Percentiles rank a stretch among this genome's conserved stretches.
Evolutionary conservation across 53 echinoderm and acorn worm genomes (phyloP).

Genomic region (Echinarachnius parma): DNA sequence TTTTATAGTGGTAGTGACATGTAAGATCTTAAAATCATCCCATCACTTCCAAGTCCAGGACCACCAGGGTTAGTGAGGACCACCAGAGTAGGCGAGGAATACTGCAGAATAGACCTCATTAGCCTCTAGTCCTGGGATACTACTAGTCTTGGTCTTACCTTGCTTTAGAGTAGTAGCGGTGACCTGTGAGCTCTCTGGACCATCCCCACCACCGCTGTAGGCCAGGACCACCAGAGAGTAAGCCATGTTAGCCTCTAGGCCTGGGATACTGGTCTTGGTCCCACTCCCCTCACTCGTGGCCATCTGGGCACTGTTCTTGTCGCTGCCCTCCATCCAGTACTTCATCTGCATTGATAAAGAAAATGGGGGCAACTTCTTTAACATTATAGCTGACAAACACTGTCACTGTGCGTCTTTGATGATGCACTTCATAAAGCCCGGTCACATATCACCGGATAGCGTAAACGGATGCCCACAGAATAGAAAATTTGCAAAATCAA

Average conservation of each 20-base stretch:
- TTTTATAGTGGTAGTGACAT: too few relatives aligned
- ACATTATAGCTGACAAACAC: background rate
- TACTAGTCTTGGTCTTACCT: too few relatives aligned
- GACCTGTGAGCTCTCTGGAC: constrained; percentile 52
- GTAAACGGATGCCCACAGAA: too few relatives aligned
- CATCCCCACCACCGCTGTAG: constrained; percentile 74
- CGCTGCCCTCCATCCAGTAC: constrained; percentile 60
- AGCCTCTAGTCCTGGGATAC: constrained; percentile 40
- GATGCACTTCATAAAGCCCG: too few relatives aligned
- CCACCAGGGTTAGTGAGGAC: too few relatives aligned
- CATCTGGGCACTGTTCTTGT: constrained; percentile 40
- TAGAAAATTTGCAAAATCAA: too few relatives aligned
- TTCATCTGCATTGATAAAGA: constrained; percentile 43
- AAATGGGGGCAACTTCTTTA: background rate
- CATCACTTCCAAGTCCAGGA: too few relatives aligned
- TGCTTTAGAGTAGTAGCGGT: constrained; percentile 58
- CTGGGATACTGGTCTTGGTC: constrained; percentile 28
- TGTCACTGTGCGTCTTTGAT: too few relatives aligned
- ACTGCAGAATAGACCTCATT: constrained; percentile 57
- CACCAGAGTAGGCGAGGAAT: constrained; percentile 71
- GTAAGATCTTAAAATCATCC: too few relatives aligned
- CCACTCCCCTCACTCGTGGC: constrained; percentile 27
- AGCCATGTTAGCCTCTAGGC: constrained; percentile 48
- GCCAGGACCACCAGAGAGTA: constrained; percentile 70
- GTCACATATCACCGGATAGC: too few relatives aligned